Evolutionary conservation across 2,797 vertebrate genomes (phyloP).

Genomic region (Hyperoplus lanceolatus): DNA sequence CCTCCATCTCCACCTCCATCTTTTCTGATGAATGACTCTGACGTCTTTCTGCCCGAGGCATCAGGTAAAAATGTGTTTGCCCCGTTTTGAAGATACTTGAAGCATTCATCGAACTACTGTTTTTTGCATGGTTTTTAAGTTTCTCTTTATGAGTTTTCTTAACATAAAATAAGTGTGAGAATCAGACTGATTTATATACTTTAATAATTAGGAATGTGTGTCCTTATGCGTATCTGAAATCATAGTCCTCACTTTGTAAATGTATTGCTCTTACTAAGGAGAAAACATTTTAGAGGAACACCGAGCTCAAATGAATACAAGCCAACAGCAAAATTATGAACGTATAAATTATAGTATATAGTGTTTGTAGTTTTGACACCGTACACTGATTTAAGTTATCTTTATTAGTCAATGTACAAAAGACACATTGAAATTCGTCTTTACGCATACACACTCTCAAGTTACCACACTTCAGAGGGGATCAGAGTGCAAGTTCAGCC

Average conservation of each 20-base stretch:
- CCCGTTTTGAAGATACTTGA: neutral
- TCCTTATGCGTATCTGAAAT: conserved; percentile 9
- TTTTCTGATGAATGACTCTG: conserved; percentile 80
- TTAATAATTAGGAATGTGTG: neutral
- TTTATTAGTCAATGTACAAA: too few relatives aligned
- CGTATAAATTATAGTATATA: too few relatives aligned
- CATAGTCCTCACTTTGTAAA: neutral
- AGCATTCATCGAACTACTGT: neutral
- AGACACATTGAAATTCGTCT: too few relatives aligned
- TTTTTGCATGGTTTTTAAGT: conserved; percentile 11
- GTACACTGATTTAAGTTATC: too few relatives aligned
- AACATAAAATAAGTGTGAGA: conserved; percentile 3
- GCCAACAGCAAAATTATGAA: neutral
- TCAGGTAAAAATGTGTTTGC: conserved; percentile 78
- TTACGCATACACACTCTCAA: too few relatives aligned
- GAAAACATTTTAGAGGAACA: neutral
- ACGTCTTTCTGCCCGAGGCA: conserved; percentile 75
- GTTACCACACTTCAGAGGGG: too few relatives aligned
- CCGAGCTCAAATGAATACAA: neutral
- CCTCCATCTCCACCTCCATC: conserved; percentile 79
- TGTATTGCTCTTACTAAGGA: neutral
- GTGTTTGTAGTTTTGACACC: too few relatives aligned
- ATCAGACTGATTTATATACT: neutral
- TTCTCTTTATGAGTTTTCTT: neutral
- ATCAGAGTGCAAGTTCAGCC: too few relatives aligned